Evolutionary conservation across 2,888 invertebrate genomes (phyloP).

Genomic region (Magallana nippona): DNA sequence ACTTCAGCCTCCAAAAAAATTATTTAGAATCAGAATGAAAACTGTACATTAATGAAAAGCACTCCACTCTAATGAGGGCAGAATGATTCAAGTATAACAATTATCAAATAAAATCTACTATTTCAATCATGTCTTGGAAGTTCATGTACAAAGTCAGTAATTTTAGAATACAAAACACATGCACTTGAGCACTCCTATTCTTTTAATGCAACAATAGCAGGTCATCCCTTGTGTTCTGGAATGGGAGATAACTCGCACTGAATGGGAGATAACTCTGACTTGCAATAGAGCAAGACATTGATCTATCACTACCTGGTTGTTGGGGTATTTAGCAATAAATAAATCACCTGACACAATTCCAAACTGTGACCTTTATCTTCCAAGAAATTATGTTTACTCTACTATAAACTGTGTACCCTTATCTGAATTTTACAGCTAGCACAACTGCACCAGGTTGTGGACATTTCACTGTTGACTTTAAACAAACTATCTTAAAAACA

Average conservation of each 20-base stretch:
- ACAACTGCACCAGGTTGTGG: too few relatives aligned
- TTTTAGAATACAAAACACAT: background rate
- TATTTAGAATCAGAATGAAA: slow-evolving; percentile 1
- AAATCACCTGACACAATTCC: slow-evolving; percentile 1
- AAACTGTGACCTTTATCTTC: slow-evolving; percentile 22
- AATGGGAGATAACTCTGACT: slow-evolving; percentile 12
- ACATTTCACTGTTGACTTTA: too few relatives aligned
- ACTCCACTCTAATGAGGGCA: slow-evolving; percentile 32
- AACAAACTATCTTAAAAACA: too few relatives aligned
- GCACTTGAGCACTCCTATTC: slow-evolving; percentile 11
- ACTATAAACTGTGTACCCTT: background rate
- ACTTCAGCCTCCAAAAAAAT: slow-evolving; percentile 9
- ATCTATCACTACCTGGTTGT: slow-evolving; percentile 6
- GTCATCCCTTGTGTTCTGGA: background rate
- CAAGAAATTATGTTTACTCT: background rate
- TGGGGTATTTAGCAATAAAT: slow-evolving; percentile 23
- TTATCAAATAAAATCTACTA: slow-evolving; percentile 14
- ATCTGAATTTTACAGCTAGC: background rate
- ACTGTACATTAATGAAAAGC: slow-evolving; percentile 1
- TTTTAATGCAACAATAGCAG: background rate
- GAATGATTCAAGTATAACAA: slow-evolving; percentile 26
- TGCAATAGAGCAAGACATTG: background rate
- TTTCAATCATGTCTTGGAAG: slow-evolving; percentile 27
- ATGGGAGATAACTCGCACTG: background rate
- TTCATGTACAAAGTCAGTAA: slow-evolving; percentile 10